Conservation (phyloP, 2,113 vertebrate genomes). For the Naja naja region DNA sequence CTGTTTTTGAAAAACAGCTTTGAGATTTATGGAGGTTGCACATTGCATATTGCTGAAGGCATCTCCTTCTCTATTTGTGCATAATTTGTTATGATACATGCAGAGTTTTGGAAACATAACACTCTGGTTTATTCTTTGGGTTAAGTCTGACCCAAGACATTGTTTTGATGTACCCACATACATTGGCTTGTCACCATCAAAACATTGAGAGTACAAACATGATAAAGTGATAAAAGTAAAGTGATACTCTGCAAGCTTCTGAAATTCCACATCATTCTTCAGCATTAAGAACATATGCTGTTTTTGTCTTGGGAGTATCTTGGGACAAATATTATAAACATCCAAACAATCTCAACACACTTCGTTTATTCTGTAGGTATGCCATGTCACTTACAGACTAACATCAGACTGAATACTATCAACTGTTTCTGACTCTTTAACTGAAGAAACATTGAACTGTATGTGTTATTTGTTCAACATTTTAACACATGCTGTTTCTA, state of each 20-base stretch:
- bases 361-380: background rate
- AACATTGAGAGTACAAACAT: background rate
- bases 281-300: background rate
- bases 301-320: background rate
- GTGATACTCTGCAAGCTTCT: background rate
- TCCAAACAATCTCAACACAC: background rate
- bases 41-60: background rate
- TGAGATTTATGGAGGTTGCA: background rate
- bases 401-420: background rate
- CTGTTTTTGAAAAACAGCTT: background rate
- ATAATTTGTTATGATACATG: background rate
- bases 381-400: background rate
- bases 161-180: background rate
- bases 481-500: background rate
- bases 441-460: background rate
- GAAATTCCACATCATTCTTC: background rate
- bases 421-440: background rate
- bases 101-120: background rate
- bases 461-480: background rate
- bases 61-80: background rate
- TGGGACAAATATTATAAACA: background rate
- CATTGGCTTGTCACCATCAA: background rate
- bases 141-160: background rate
- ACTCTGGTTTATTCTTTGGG: background rate
- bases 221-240: no score